A percentile compares a stretch with the other conserved stretches of the same genome.
Evolutionary conservation across 1,140 invertebrate genomes (phyloP).

Genomic region (Paraescarpia echinospica): DNA sequence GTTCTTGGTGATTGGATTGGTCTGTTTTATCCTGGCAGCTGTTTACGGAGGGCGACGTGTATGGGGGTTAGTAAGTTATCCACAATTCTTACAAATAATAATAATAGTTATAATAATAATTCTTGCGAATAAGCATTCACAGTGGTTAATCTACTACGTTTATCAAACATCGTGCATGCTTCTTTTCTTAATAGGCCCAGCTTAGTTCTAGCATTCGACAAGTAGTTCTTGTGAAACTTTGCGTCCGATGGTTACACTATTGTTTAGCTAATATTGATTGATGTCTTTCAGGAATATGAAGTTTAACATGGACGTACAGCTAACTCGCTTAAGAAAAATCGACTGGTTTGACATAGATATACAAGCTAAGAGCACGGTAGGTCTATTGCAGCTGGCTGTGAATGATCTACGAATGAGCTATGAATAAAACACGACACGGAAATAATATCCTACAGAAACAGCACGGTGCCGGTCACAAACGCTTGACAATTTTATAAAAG

Average conservation of each 20-base stretch:
- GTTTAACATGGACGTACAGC: background rate
- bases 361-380: background rate
- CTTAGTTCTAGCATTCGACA: no score
- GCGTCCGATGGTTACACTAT: background rate
- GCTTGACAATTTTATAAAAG: no score
- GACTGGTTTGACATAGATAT: background rate
- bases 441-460: no score
- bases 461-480: no score
- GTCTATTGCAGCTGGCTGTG: background rate
- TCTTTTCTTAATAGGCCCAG: no score
- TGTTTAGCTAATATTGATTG: background rate
- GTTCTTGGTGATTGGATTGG: background rate
- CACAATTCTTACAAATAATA: no score
- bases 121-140: no score
- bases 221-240: background rate
- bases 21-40: background rate
- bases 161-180: no score
- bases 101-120: no score
- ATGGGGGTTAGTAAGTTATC: background rate
- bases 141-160: no score
- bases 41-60: background rate
- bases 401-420: no score
- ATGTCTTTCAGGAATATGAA: background rate
- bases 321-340: background rate
- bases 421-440: no score